Conservation (phyloP, 2,797 vertebrate genomes). For the Sebastes steindachneri region DNA sequence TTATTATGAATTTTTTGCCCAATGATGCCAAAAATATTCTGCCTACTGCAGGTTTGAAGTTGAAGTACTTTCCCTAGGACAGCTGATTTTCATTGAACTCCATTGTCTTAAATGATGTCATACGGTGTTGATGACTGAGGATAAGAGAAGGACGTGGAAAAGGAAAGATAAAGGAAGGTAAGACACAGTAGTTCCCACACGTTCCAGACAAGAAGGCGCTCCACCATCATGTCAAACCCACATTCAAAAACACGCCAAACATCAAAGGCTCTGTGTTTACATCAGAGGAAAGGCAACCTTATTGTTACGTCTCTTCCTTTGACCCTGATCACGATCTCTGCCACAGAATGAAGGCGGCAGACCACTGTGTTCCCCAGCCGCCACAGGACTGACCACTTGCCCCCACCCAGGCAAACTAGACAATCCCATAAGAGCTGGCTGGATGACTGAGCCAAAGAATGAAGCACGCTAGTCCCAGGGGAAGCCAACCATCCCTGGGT, state of each 20-base stretch:
- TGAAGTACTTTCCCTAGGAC: background rate
- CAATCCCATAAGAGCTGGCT: slow-evolving; percentile 48
- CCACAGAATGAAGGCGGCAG: slow-evolving; percentile 39
- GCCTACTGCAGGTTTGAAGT: background rate
- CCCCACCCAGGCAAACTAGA: slow-evolving; percentile 50
- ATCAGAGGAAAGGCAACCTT: slow-evolving; percentile 33
- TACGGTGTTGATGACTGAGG: background rate
- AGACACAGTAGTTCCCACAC: slow-evolving; percentile 9
- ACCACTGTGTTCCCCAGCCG: slow-evolving; percentile 41
- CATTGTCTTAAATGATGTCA: background rate
- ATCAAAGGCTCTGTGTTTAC: slow-evolving; percentile 54
- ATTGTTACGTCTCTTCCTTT: slow-evolving; percentile 60
- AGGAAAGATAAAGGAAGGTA: slow-evolving; percentile 13
- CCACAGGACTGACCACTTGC: slow-evolving; percentile 53
- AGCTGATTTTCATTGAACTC: background rate
- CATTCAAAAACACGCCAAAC: slow-evolving; percentile 47
- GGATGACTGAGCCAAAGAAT: slow-evolving; percentile 50
- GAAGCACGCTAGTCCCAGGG: slow-evolving; percentile 44
- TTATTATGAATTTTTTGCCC: no score
- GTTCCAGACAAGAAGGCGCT: slow-evolving; percentile 25
- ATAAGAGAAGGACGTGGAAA: background rate
- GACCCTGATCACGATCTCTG: slow-evolving; percentile 50
- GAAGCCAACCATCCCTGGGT: slow-evolving; percentile 46
- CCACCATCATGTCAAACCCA: slow-evolving; percentile 37
- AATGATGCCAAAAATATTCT: no score